Evolutionary conservation across 1,140 invertebrate genomes (phyloP).

Genomic region (Drosophila ficusphila): DNA sequence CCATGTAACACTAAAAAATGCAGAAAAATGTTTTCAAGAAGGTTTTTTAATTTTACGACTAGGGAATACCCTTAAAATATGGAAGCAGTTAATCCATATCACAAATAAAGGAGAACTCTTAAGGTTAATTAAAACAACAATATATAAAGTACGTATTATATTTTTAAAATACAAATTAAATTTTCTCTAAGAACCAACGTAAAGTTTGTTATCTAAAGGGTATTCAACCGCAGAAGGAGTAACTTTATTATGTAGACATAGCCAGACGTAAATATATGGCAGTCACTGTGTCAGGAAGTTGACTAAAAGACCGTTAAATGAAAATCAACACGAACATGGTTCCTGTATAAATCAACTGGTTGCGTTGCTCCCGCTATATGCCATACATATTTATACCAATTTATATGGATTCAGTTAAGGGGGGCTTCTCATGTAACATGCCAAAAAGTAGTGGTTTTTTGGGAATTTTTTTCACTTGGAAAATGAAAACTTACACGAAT

Average conservation of each 20-base stretch:
- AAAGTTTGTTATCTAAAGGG: conserved; percentile 1
- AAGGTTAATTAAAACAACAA: no score
- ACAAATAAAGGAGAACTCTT: no score
- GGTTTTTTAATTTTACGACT: not conserved
- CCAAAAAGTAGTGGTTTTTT: no score
- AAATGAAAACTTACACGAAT: no score
- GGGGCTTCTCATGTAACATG: no score
- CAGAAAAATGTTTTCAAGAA: not conserved
- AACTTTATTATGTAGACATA: conserved; percentile 61
- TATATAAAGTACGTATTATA: no score
- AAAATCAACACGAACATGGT: conserved; percentile 77
- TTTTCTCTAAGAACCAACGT: no score
- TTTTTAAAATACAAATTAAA: no score
- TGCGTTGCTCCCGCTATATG: conserved; percentile 58
- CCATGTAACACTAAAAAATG: conserved; percentile 35
- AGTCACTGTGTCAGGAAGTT: conserved; percentile 81
- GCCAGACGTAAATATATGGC: conserved; percentile 75
- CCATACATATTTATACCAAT: conserved; percentile 42
- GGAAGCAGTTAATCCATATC: no score
- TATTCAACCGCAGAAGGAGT: conserved; percentile 17
- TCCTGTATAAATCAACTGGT: conserved; percentile 79
- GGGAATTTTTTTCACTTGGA: no score
- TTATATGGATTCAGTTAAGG: conserved; percentile 37
- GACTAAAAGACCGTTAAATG: conserved; percentile 83
- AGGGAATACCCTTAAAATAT: not conserved